Conservation (phyloP, 2,113 vertebrate genomes). For the Aix galericulata region DNA sequence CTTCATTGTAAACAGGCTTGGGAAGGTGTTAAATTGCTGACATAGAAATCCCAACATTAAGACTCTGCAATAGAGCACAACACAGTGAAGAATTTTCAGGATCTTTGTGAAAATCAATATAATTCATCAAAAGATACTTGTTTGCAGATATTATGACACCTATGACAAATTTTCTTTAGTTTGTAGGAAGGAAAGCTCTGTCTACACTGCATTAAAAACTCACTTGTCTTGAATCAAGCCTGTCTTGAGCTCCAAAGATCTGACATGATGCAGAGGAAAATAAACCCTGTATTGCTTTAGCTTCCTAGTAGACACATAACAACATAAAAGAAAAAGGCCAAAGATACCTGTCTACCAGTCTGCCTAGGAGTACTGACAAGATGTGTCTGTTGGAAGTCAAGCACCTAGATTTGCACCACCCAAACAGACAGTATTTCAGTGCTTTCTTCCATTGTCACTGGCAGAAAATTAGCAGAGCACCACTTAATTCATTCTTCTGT, state of each 20-base stretch:
- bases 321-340: neutral
- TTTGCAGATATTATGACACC: neutral
- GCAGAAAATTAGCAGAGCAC: too few species aligned
- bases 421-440: neutral
- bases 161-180: neutral
- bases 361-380: neutral
- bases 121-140: neutral
- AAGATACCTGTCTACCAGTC: neutral
- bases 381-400: neutral
- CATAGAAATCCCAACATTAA: neutral
- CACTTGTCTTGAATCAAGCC: constrained; percentile 2
- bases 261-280: neutral
- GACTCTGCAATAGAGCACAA: neutral
- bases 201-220: neutral
- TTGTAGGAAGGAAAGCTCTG: neutral
- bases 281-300: neutral
- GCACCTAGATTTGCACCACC: neutral
- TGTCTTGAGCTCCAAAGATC: neutral
- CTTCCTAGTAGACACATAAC: neutral
- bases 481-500: neutral
- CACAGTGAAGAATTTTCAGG: fast-evolving
- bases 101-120: neutral
- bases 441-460: neutral
- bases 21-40: neutral
- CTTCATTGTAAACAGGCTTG: neutral